A percentile compares a stretch with the other conserved stretches of the same genome.
Evolutionary conservation across 2,797 vertebrate species (phyloP).

Genomic region (Lepus oiostolus): DNA sequence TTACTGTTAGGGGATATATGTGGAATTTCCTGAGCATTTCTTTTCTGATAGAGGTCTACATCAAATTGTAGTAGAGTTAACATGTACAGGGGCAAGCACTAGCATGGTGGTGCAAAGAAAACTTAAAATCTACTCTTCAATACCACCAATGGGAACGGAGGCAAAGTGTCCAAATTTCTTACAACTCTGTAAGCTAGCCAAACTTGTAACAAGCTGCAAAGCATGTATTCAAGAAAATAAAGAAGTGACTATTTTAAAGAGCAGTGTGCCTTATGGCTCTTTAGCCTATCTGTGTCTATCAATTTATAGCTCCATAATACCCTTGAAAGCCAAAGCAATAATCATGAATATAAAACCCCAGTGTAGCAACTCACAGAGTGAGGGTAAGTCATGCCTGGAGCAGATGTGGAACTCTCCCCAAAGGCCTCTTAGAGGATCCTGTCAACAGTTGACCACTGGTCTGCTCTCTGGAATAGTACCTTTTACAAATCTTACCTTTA

Average conservation of each 20-base stretch:
- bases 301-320: background rate
- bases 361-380: background rate
- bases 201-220: background rate
- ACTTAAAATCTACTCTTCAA: background rate
- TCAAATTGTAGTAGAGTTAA: background rate
- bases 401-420: background rate
- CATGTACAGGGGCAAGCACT: background rate
- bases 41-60: background rate
- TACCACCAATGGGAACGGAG: background rate
- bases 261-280: background rate
- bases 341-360: background rate
- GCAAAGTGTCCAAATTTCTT: background rate
- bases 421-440: background rate
- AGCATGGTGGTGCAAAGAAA: background rate
- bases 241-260: background rate
- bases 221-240: background rate
- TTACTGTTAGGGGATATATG: background rate
- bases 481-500: background rate
- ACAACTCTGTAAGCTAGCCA: background rate
- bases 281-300: background rate
- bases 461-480: background rate
- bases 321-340: background rate
- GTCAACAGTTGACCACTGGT: background rate
- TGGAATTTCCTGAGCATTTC: background rate
- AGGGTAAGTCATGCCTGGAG: background rate